Percentiles rank a stretch among this genome's conserved stretches.
These are phyloP conservation scores for Zaprionus tsacasi DNA, from an alignment of 1,140 invertebrate species.

Conservation along the genomic window DNA sequence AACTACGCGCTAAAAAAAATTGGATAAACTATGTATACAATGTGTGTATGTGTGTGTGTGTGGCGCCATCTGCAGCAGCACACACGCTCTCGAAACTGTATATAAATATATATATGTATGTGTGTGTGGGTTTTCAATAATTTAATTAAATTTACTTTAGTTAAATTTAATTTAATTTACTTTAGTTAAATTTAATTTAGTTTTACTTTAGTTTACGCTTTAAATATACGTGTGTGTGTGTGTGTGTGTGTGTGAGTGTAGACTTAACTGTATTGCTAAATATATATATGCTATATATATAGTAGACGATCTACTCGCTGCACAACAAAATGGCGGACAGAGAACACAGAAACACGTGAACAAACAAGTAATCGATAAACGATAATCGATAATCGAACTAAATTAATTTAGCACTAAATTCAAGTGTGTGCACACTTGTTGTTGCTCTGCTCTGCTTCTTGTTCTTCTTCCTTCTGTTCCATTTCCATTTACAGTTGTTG, in stretches of 20 bases:
- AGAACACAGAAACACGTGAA: neutral
- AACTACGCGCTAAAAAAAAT: slow-evolving; percentile 73
- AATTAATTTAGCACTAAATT: slow-evolving; percentile 46
- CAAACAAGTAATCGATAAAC: neutral
- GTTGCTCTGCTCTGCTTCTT: slow-evolving; percentile 6
- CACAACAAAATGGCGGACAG: neutral
- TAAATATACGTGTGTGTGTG: neutral
- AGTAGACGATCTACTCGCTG: slow-evolving; percentile 19
- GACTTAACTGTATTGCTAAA: slow-evolving; percentile 1
- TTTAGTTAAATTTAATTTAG: slow-evolving; percentile 46
- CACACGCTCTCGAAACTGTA: slow-evolving; percentile 2
- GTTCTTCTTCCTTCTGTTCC: slow-evolving; percentile 4
- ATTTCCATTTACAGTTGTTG: slow-evolving; percentile 8
- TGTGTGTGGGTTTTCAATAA: slow-evolving; percentile 52
- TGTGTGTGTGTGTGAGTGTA: slow-evolving; percentile 13
- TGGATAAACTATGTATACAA: slow-evolving; percentile 47
- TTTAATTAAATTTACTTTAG: slow-evolving; percentile 52
- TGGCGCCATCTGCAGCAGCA: slow-evolving; percentile 31
- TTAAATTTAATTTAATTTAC: slow-evolving; percentile 7
- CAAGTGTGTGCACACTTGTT: slow-evolving; percentile 20
- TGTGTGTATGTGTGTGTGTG: neutral
- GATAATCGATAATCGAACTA: slow-evolving; percentile 1
- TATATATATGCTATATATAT: slow-evolving; percentile 36
- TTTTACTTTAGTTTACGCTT: slow-evolving; percentile 36
- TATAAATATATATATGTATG: slow-evolving; percentile 29